phyloP scores from a whole-genome alignment of 2,113 vertebrate genomes.

The Rhea americana region DNA sequence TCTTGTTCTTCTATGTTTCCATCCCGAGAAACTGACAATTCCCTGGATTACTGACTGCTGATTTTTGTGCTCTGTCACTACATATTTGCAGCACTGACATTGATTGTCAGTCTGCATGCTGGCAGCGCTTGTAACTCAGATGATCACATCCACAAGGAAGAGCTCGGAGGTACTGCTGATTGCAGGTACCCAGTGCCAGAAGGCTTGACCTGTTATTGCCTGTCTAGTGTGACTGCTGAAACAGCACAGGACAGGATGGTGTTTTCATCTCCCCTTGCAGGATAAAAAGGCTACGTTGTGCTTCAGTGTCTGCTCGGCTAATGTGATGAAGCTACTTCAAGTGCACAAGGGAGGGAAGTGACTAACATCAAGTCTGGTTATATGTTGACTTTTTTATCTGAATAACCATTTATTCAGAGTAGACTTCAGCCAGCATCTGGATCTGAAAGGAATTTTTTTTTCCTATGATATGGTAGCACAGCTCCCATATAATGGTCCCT shows the following conservation, averaged over 20 bases:
- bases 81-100: neutral
- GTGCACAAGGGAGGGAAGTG: neutral
- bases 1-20: neutral
- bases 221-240: neutral
- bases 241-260: no score
- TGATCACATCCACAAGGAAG: neutral
- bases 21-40: neutral
- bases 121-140: neutral
- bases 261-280: neutral
- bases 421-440: neutral
- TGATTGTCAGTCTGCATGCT: neutral
- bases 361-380: neutral
- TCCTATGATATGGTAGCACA: neutral
- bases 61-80: neutral
- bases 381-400: neutral
- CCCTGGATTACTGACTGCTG: neutral
- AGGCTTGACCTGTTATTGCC: neutral
- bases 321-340: neutral
- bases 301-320: neutral
- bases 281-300: neutral
- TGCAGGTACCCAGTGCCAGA: neutral
- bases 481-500: neutral
- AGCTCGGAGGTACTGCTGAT: neutral
- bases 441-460: neutral
- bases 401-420: neutral